Base-by-base conservation (phyloP, 2,888 invertebrate genomes). In the Campopleginae sp. region DNA sequence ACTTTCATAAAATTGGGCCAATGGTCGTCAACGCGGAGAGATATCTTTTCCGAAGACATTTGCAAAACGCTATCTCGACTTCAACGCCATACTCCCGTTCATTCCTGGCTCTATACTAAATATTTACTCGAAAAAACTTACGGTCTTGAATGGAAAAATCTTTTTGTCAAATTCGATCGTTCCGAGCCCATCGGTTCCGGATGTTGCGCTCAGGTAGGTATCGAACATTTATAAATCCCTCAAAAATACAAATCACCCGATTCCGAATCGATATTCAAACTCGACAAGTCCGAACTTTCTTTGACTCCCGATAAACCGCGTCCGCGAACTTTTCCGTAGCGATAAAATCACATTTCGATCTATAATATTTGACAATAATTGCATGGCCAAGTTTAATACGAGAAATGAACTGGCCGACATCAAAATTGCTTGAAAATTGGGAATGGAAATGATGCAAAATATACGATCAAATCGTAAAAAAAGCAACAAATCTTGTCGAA, bases 151-250 rank as follows among this genome's bases (percentile, higher is more conserved):
- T 94, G 94, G 94, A 86, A 86, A 72, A 84, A 92, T 3, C 88
- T 94, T 10, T 93, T 94, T 71, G 87, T 93, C 0, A 89, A 91
- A 33, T 92, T 95, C 83, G 90, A 91, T 72, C 88, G 90, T n/a
- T 90, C 93, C 42, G 88, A 89, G 31, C 94, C 94, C 0, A 91
- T 95, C 72, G 95, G 95, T n/a, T 94, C 95, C 10, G 95, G 95
- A 38, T 95, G 95, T 89, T 94, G 95, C 86, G 95, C 94, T 19
- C 95, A 95, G 92, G 94, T 94, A 95, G 92, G 94, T 94, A 86
- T 74, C 1, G 4, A 19, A 68, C 17, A 27, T 68, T 68, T 46
- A n/a, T n/a, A n/a, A 19, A 12, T 38, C 7, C n/a, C 8, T n/a
- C 0, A 7, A 31, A 6, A 66, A 42, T 17, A 31, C 1, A 31